phyloP scores from a whole-genome alignment of 2,888 invertebrate species.

The Entomobrya multifasciata region DNA sequence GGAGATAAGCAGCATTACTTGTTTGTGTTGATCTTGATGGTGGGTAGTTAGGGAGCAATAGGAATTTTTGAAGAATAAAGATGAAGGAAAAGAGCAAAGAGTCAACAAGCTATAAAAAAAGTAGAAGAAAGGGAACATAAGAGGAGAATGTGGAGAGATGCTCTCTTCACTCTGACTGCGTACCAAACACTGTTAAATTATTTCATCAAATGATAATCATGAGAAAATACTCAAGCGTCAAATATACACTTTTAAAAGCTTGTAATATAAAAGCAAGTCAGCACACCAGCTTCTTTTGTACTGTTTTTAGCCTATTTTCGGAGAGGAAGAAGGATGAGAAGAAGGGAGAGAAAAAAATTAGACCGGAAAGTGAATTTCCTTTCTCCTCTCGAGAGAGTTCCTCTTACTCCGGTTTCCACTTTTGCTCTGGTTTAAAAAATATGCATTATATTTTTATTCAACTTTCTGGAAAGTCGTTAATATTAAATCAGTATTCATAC shows the following conservation, averaged over 20 bases:
- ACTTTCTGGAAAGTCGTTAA: too few species aligned
- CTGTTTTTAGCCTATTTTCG: conserved; percentile 3
- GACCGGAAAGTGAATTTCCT: conserved; percentile 69
- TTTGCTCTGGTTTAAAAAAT: too few species aligned
- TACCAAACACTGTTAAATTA: conserved; percentile 53
- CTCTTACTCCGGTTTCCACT: neutral
- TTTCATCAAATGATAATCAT: conserved; percentile 42
- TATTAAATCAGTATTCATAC: too few species aligned
- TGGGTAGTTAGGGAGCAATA: neutral
- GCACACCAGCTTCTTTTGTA: neutral
- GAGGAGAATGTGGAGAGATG: neutral
- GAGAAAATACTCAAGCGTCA: too few species aligned
- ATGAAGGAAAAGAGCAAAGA: conserved; percentile 28
- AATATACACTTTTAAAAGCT: too few species aligned
- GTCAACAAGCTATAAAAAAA: conserved; percentile 57
- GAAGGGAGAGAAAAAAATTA: conserved; percentile 38
- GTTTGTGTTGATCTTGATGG: neutral
- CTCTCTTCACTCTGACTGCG: neutral
- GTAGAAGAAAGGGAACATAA: conserved; percentile 21
- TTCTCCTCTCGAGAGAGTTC: conserved; percentile 5
- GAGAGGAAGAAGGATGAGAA: neutral
- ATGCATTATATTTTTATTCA: too few species aligned
- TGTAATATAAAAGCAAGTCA: too few species aligned
- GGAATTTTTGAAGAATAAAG: too few species aligned
- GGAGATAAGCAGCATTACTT: conserved; percentile 4